Evolutionary conservation across 2,113 vertebrate genomes (phyloP), one percentile per base, ranked within the genome.

Genomic region (Paratilapia polleni): DNA sequence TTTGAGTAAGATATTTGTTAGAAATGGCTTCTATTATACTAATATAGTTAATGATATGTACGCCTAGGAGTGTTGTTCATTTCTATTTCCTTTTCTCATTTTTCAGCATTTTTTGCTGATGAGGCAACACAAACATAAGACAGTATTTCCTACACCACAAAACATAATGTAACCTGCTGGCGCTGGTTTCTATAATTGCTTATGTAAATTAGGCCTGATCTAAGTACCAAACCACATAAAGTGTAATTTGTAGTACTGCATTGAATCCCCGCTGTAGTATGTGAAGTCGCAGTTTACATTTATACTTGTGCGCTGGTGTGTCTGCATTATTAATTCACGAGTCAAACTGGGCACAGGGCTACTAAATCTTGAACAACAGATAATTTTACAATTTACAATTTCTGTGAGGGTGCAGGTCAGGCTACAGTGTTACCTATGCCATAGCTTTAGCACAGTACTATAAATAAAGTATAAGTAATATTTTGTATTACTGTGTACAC

Each of bases 191-290:
- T 70, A 43, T 74, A 73, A 26, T 26, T 52, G 43, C 26, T 52
- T 17, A 52, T 49, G 20, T 56, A 8, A 58, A 36, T 68, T 34
- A 63, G 63, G n/a, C 28, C 8, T 34, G 26, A 14, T 81, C 57
- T 56, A 83, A 75, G 64, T 54, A 63, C 58, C 2, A 77, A 82
- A 75, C 49, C 56, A 82, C 78, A 49, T 31, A 56, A 68, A 70
- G 17, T 43, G 19, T 73, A 52, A 73, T 52, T 73, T 52, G 43
- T 73, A 47, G 26, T 73, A 52, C 24, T 52, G 4, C 26, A n/a
- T 31, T 2, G 4, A 49, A 31, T 70, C 43, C 66, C 26, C 0
- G 43, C 24, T 73, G 41, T 4, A 73, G 11, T n/a, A 43, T 52
- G 43, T 73, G 43, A 52, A 8, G 12, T 73, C 47, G 8, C 8